These are phyloP conservation scores for Pogonophryne albipinna DNA, from an alignment of 2,797 vertebrate species.

Conservation along the genomic window DNA sequence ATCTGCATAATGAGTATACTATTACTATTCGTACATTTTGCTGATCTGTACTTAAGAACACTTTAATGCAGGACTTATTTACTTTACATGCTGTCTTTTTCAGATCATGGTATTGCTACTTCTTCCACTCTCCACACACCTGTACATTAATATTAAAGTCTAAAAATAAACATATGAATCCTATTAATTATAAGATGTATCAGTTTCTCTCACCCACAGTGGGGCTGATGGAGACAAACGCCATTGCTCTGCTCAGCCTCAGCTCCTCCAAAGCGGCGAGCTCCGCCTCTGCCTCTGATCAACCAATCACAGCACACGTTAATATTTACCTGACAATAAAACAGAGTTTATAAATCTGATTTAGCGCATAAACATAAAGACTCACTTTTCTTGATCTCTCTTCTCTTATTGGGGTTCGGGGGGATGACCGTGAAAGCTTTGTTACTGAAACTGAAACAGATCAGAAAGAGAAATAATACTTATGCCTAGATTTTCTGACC, in stretches of 20 bases:
- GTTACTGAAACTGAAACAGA: slow-evolving; percentile 63
- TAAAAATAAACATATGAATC: neutral
- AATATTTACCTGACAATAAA: neutral
- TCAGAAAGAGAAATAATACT: neutral
- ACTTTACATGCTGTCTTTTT: too few relatives aligned
- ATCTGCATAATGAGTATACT: too few relatives aligned
- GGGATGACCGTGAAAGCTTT: slow-evolving; percentile 82
- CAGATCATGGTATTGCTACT: too few relatives aligned
- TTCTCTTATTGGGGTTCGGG: slow-evolving; percentile 76
- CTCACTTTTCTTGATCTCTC: slow-evolving; percentile 81
- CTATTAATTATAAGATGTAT: accelerated
- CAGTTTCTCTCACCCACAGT: slow-evolving; percentile 74
- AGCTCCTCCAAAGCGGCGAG: slow-evolving; percentile 78
- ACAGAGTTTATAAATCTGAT: accelerated
- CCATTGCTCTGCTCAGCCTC: slow-evolving; percentile 75
- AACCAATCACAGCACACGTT: slow-evolving; percentile 43
- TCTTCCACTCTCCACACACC: neutral
- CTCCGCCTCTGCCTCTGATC: slow-evolving; percentile 80
- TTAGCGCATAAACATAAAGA: neutral
- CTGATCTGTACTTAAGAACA: too few relatives aligned
- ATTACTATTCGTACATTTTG: too few relatives aligned
- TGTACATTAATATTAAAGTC: neutral
- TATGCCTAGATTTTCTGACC: neutral
- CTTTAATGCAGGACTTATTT: too few relatives aligned
- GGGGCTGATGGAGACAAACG: slow-evolving; percentile 77